phyloP scores from a whole-genome alignment of 2,888 invertebrate genomes.

The Troides aeacus region DNA sequence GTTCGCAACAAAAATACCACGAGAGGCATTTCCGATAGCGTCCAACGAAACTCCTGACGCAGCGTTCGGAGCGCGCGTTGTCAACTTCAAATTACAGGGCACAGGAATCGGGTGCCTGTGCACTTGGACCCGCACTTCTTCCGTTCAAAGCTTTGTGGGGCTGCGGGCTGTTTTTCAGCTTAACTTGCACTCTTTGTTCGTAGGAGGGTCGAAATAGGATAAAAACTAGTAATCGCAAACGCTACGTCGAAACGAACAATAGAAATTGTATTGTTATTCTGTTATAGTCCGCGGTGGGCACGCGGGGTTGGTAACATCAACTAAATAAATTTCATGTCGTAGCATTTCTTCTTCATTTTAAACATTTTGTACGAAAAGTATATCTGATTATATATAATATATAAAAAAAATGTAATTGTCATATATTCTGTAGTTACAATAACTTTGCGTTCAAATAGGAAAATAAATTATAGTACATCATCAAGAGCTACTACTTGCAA shows the following conservation, averaged over 20 bases:
- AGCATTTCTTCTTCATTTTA: background rate
- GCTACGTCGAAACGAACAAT: slow-evolving; percentile 21
- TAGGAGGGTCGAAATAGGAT: slow-evolving; percentile 51
- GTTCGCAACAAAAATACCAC: slow-evolving; percentile 38
- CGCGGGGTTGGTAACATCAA: background rate
- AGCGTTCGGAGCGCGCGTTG: slow-evolving; percentile 41
- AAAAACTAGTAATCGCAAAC: slow-evolving; percentile 36
- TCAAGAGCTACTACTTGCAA: background rate
- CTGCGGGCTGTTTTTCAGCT: slow-evolving; percentile 55
- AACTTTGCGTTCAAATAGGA: no score
- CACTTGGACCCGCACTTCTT: slow-evolving; percentile 49
- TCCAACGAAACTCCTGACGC: slow-evolving; percentile 38
- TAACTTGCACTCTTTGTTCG: slow-evolving; percentile 57
- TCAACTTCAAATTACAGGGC: slow-evolving; percentile 66
- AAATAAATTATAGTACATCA: background rate
- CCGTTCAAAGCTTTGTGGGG: slow-evolving; percentile 61
- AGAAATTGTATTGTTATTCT: slow-evolving; percentile 15
- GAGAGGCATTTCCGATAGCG: slow-evolving; percentile 36
- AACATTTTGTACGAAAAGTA: no score
- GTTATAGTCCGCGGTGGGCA: slow-evolving; percentile 9
- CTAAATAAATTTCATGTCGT: slow-evolving; percentile 7
- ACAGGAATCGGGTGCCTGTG: slow-evolving; percentile 44
- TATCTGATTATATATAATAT: no score
- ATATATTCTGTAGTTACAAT: no score
- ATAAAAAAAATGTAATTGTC: no score